Conservation (phyloP, 2,113 vertebrate genomes). For the Indicator indicator region DNA sequence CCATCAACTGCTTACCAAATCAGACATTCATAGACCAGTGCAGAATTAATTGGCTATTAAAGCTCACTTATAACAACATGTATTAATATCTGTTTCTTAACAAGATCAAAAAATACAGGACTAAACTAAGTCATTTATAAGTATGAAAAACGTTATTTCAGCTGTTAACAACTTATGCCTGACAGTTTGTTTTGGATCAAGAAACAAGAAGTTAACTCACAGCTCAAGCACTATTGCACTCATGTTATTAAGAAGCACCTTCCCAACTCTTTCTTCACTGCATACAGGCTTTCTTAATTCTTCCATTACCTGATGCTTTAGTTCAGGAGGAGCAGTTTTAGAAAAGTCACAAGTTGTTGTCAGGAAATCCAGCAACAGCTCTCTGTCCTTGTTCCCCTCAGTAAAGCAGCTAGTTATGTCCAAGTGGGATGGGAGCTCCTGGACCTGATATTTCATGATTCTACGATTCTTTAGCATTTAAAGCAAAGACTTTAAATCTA, state of each 20-base stretch:
- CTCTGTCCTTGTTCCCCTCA: constrained; percentile 84
- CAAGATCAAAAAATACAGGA: neutral
- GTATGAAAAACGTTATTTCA: neutral
- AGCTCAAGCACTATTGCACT: constrained; percentile 80
- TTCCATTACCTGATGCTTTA: constrained; percentile 81
- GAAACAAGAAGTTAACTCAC: constrained; percentile 19
- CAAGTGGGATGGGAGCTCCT: constrained; percentile 83
- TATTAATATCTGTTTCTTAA: neutral
- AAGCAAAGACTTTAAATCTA: constrained; percentile 26
- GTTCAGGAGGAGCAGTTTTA: constrained; percentile 80
- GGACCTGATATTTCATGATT: constrained; percentile 74
- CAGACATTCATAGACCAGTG: neutral
- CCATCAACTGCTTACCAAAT: neutral
- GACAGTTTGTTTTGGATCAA: neutral
- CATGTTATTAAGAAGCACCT: constrained; percentile 87
- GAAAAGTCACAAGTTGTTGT: constrained; percentile 86
- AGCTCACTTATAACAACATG: neutral
- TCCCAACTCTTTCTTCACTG: constrained; percentile 80
- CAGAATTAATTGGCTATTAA: neutral
- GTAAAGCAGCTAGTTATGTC: constrained; percentile 92
- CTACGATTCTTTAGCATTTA: neutral
- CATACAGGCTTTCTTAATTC: constrained; percentile 83
- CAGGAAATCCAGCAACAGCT: constrained; percentile 90
- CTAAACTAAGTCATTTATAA: neutral
- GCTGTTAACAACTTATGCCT: neutral